These are phyloP conservation scores for Dioctria rufipes DNA, from an alignment of 2,888 invertebrate species.

Conservation along the genomic window DNA sequence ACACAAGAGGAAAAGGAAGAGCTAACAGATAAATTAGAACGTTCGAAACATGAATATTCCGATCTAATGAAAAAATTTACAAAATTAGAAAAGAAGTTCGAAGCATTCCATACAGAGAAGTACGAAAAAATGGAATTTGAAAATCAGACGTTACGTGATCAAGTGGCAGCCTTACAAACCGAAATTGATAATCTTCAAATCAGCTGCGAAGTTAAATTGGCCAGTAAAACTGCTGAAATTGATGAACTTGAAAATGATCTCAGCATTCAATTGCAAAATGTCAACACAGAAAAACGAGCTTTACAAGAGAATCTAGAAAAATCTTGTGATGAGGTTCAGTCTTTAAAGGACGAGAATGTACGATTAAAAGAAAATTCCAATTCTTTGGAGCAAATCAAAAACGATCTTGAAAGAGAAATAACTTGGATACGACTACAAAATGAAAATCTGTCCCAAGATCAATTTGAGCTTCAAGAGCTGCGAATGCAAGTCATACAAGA, in stretches of 20 bases:
- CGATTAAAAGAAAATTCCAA: conserved; percentile 66
- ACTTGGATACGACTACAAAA: conserved; percentile 68
- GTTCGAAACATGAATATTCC: conserved; percentile 72
- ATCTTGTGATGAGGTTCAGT: conserved; percentile 74
- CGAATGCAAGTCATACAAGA: conserved; percentile 71
- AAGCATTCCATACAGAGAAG: conserved; percentile 64
- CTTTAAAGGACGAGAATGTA: conserved; percentile 73
- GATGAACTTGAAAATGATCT: conserved; percentile 73
- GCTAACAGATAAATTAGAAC: conserved; percentile 70
- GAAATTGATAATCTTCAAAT: conserved; percentile 72
- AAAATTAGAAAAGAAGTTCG: conserved; percentile 71
- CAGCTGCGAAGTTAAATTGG: conserved; percentile 70
- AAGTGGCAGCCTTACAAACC: conserved; percentile 72
- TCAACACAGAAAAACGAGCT: conserved; percentile 65
- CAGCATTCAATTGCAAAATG: conserved; percentile 69
- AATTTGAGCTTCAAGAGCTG: conserved; percentile 68
- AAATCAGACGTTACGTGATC: conserved; percentile 63
- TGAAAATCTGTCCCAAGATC: conserved; percentile 68
- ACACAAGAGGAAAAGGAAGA: conserved; percentile 74
- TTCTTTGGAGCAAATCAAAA: conserved; percentile 66
- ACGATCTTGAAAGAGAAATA: conserved; percentile 66
- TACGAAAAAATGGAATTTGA: conserved; percentile 71
- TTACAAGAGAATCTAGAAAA: conserved; percentile 77
- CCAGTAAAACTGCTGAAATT: conserved; percentile 70
- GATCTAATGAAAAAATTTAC: conserved; percentile 70